Evolutionary conservation across 2,113 vertebrate species (phyloP), one percentile per base, ranked within the genome.

Genomic region (Periophthalmus modestus): DNA sequence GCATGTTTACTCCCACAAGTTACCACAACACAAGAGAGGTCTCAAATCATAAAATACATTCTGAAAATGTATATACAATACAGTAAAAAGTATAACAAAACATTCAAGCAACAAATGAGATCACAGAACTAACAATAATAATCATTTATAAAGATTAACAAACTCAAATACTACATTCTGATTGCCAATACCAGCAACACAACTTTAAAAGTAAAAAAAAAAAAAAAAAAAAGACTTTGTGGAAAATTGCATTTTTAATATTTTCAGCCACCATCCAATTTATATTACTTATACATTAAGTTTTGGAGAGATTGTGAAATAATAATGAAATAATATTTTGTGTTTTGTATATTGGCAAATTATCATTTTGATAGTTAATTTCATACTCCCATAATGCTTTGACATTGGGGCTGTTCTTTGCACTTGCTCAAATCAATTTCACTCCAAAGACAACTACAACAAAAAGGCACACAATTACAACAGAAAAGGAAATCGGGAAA

Each of bases 401-500:
- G 59, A 33, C 24, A 39, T 43, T 39, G 34, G 33, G 62, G 16
- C 10, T 24, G 36, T 67, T 81, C 74, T 69, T 71, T 67, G 67
- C 68, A 84, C 73, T 78, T 73, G 82, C 74, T 86, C 70, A 47
- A 69, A 74, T 81, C 80, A 70, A 78, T 68, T 47, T 34, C 5
- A 12, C 24, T 54, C 59, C 55, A 82, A 84, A 68, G 24, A 72
- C 69, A 73, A 85, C 74, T 47, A 88, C 48, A 48, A 85, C 66
- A 77, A 82, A 86, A 71, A 47, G 83, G 71, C 78, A 81, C 48
- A 80, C 59, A 73, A 75, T 85, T 76, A 87, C 71, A 84, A 76
- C 65, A 85, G 67, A 85, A 15, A 28, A 74, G 36, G 52, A 21
- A 66, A 81, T 70, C 50, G 73, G 11, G 73, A 48, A 75, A 55